phyloP scores from a whole-genome alignment of 1,140 invertebrate genomes.

The Agraylea sexmaculata region DNA sequence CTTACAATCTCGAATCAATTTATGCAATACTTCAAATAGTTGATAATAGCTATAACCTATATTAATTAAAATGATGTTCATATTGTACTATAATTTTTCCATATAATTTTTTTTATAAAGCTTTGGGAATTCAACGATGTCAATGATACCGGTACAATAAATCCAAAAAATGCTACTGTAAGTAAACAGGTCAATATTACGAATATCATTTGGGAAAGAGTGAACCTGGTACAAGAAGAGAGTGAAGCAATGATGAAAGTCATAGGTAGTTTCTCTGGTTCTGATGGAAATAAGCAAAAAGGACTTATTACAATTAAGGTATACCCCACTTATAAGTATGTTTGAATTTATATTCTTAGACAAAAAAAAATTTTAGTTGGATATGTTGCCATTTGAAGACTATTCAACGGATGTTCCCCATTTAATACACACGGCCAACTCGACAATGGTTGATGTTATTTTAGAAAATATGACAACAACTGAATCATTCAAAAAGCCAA shows the following conservation, averaged over 20 bases:
- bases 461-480: conserved; percentile 42
- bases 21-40: too few relatives aligned
- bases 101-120: conserved; percentile 23
- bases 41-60: conserved; percentile 9
- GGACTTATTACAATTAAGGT: conserved; percentile 30
- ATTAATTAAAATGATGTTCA: conserved; percentile 1
- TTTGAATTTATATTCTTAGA: not conserved
- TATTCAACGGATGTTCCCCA: conserved; percentile 44
- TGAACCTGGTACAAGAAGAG: conserved; percentile 26
- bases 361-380: conserved; percentile 31
- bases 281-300: conserved; percentile 25
- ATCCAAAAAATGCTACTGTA: conserved; percentile 22
- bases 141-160: conserved; percentile 31
- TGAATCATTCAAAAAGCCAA: conserved; percentile 34
- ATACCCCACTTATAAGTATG: not conserved
- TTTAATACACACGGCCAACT: conserved; percentile 51
- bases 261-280: conserved; percentile 24
- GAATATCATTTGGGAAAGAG: conserved; percentile 31
- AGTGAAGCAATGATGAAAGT: conserved; percentile 35
- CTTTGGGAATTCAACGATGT: conserved; percentile 40
- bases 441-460: conserved; percentile 47
- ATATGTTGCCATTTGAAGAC: conserved; percentile 39
- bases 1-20: too few relatives aligned
- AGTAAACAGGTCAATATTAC: conserved; percentile 25
- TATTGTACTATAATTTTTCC: conserved; percentile 5